Evolutionary conservation across 1,140 invertebrate genomes (phyloP).

Genomic region (Lucilia sericata): DNA sequence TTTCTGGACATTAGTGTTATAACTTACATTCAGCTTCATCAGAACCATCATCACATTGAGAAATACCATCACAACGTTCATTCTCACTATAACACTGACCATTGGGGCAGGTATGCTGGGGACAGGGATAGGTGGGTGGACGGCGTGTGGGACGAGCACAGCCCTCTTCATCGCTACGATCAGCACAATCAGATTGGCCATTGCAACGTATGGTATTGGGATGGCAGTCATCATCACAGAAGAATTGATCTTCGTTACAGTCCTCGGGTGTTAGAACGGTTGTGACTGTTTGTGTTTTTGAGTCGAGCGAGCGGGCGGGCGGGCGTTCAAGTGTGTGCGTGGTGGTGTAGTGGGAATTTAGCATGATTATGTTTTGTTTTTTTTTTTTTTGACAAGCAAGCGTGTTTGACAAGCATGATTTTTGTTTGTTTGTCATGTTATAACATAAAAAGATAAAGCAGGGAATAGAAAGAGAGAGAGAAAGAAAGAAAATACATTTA

Average conservation of each 20-base stretch:
- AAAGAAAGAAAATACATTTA: conserved; percentile 22
- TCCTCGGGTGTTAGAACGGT: conserved; percentile 61
- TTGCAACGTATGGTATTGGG: conserved; percentile 73
- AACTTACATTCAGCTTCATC: conserved; percentile 75
- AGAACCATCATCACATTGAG: conserved; percentile 74
- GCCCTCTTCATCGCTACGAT: conserved; percentile 78
- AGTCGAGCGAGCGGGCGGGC: not conserved
- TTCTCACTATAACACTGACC: conserved; percentile 60
- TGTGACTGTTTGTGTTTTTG: conserved; percentile 49
- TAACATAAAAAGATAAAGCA: not conserved
- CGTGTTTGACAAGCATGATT: not conserved
- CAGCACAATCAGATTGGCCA: conserved; percentile 76
- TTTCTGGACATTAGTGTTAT: not conserved
- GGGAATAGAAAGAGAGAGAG: not conserved
- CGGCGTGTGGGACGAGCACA: conserved; percentile 62
- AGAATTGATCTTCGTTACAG: conserved; percentile 66
- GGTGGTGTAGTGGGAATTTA: not conserved
- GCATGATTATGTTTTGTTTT: not conserved
- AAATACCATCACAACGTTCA: conserved; percentile 71
- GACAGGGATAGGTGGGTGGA: conserved; percentile 53
- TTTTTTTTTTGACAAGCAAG: no score
- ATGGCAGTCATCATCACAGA: conserved; percentile 69
- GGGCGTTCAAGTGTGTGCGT: not conserved
- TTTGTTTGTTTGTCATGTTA: conserved; percentile 11
- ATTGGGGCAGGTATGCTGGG: conserved; percentile 61